Conservation (phyloP, 2,113 vertebrate genomes). For the Ammospiza caudacuta region DNA sequence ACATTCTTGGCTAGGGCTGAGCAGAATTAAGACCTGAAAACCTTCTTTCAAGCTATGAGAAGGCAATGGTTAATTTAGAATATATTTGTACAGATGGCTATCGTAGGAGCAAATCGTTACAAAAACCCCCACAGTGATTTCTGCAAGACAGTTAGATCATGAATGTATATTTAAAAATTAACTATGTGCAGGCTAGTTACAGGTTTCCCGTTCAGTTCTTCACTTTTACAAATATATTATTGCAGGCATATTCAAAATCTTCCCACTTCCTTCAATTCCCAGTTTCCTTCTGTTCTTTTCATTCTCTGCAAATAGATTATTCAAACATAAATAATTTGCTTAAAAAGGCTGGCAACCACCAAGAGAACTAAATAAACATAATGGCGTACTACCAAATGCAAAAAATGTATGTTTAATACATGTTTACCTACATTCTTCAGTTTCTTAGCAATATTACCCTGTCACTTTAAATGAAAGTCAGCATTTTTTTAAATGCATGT, state of each 20-base stretch:
- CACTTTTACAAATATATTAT: not conserved
- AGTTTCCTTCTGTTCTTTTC: not conserved
- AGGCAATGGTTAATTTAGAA: not conserved
- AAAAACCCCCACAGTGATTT: not conserved
- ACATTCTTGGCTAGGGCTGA: not conserved
- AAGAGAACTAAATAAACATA: not conserved
- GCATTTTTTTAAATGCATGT: not conserved
- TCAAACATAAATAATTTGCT: slow-evolving; percentile 1
- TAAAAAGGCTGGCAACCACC: not conserved
- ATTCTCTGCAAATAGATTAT: not conserved
- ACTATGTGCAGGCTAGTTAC: not conserved
- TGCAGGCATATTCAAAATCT: not conserved
- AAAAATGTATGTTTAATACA: not conserved
- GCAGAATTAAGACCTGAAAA: not conserved
- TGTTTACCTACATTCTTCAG: not conserved
- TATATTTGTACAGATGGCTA: not conserved
- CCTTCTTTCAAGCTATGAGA: not conserved
- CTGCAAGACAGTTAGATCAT: not conserved
- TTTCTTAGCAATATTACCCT: not conserved
- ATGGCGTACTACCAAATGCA: not conserved
- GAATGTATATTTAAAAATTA: not conserved
- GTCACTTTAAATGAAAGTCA: slow-evolving; percentile 12
- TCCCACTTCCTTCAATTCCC: not conserved
- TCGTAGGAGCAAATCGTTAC: not conserved
- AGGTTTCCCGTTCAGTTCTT: not conserved